Conservation (phyloP, 2,113 vertebrate species). For the Paraplagusia blochii region DNA sequence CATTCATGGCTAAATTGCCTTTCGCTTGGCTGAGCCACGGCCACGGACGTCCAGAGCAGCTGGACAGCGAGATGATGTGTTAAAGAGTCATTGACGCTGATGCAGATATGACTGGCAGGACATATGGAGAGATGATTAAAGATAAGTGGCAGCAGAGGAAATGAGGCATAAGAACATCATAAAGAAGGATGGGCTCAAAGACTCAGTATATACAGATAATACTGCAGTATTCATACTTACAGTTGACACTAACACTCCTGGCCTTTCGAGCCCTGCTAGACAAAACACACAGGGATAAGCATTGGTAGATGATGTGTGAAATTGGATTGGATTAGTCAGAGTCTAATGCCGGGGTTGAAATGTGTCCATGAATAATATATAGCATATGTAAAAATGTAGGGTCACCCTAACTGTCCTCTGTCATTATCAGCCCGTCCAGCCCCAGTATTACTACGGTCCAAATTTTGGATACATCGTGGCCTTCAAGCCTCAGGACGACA, state of each 20-base stretch:
- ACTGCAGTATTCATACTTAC: background rate
- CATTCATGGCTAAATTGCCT: constrained; percentile 18
- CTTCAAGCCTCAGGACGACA: constrained; percentile 81
- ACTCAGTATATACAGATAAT: background rate
- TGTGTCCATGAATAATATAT: background rate
- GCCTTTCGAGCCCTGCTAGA: background rate
- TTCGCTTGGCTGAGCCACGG: constrained; percentile 14
- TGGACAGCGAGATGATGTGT: constrained; percentile 18
- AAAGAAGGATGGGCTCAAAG: background rate
- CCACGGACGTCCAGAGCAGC: constrained; percentile 8
- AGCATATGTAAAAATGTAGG: background rate
- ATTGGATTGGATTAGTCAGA: background rate
- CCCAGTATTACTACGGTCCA: constrained; percentile 92
- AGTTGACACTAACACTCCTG: background rate
- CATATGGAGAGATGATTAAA: constrained; percentile 15
- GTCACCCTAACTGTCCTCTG: background rate
- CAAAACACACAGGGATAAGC: background rate
- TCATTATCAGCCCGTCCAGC: constrained; percentile 84
- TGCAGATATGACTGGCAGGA: constrained; percentile 9
- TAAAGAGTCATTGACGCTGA: constrained; percentile 24
- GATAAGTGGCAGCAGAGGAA: constrained; percentile 20
- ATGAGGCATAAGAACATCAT: constrained; percentile 12
- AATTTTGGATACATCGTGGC: constrained; percentile 94
- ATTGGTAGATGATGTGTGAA: background rate
- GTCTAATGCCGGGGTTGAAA: constrained; percentile 1